Evolutionary conservation across 2,113 vertebrate genomes (phyloP).

Genomic region (Daboia siamensis): DNA sequence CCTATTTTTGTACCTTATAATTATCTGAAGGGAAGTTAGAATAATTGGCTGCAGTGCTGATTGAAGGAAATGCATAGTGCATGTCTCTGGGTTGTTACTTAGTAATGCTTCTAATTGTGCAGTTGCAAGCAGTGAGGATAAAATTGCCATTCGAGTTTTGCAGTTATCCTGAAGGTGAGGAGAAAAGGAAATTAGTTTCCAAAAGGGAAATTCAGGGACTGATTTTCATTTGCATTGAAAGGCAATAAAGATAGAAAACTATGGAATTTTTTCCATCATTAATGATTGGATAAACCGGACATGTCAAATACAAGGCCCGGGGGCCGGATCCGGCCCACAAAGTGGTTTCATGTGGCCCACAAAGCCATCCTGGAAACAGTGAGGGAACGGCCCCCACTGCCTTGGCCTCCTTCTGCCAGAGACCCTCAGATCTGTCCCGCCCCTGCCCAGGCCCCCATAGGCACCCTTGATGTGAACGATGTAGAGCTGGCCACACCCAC

Average conservation of each 20-base stretch:
- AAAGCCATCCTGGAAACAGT: too few species aligned
- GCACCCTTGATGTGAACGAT: too few species aligned
- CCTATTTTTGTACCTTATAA: conserved; percentile 63
- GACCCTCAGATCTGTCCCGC: too few species aligned
- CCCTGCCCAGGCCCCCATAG: too few species aligned
- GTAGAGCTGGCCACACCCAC: too few species aligned
- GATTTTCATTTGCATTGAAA: neutral
- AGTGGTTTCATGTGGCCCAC: too few species aligned
- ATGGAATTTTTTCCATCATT: fast-evolving
- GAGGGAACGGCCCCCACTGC: too few species aligned
- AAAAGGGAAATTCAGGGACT: neutral
- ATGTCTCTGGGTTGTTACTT: conserved; percentile 45
- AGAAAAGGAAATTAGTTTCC: neutral
- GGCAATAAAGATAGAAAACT: fast-evolving
- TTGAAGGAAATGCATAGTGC: conserved; percentile 53
- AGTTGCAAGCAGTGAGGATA: conserved; percentile 7
- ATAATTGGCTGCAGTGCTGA: conserved; percentile 53
- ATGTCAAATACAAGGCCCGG: too few species aligned
- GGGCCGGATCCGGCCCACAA: too few species aligned
- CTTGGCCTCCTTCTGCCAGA: too few species aligned
- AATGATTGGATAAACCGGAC: neutral
- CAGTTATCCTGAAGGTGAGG: fast-evolving
- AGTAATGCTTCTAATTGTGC: conserved; percentile 64
- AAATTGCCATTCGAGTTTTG: neutral
- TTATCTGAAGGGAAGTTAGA: conserved; percentile 56